A percentile compares a stretch with the other conserved stretches of the same genome.
phyloP scores from a whole-genome alignment of 2,113 vertebrate species.

The Melanerpes aurifrons region DNA sequence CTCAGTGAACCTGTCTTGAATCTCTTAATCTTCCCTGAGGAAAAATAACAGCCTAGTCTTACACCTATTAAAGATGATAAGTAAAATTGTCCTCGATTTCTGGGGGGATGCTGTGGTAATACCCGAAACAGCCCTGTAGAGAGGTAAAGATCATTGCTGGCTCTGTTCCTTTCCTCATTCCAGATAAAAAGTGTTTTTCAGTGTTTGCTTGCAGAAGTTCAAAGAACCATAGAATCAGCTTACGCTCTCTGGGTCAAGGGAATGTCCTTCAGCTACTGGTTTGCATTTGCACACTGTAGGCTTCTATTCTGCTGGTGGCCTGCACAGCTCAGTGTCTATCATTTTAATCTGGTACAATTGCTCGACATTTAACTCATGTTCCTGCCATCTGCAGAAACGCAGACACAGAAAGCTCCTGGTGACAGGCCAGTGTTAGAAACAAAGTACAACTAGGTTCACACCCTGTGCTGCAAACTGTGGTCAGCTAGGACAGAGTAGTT shows the following conservation, averaged over 20 bases:
- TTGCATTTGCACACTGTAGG: background rate
- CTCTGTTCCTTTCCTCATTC: background rate
- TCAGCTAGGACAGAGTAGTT: background rate
- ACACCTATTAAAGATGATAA: background rate
- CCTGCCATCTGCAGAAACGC: fast-evolving
- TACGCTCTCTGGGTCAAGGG: background rate
- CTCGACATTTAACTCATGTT: background rate
- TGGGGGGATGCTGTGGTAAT: background rate
- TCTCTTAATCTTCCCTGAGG: background rate
- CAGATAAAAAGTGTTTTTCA: background rate
- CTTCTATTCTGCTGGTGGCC: background rate
- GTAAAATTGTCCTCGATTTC: background rate
- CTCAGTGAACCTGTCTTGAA: background rate
- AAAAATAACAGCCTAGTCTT: background rate
- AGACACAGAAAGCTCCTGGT: background rate
- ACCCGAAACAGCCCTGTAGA: background rate
- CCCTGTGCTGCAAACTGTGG: background rate
- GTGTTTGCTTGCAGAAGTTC: background rate
- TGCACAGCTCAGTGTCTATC: background rate
- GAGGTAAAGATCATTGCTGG: background rate
- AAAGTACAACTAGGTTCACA: background rate
- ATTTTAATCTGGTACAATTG: background rate
- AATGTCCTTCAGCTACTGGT: background rate
- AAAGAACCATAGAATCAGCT: background rate
- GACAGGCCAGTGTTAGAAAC: background rate